A percentile compares a stretch with the other conserved stretches of the same genome.
These are phyloP conservation scores for Mastigias papua DNA, from an alignment of 30 jellyfish, hydroid and myxozoan species.

Conservation along the genomic window DNA sequence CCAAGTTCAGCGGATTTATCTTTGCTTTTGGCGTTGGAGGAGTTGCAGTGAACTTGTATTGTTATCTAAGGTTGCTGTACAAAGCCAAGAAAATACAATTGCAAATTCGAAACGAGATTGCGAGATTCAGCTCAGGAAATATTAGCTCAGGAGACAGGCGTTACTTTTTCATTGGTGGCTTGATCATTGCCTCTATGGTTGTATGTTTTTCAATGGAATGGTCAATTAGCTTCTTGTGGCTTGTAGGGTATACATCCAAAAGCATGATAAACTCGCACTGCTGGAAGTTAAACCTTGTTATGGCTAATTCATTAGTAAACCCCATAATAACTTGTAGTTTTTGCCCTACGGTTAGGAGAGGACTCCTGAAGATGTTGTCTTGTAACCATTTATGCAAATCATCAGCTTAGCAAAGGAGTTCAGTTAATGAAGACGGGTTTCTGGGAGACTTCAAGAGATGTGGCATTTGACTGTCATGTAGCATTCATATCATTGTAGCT, in stretches of 20 bases:
- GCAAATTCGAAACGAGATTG: slow-evolving; percentile 5
- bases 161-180: slow-evolving; percentile 12
- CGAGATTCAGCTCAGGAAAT: slow-evolving; percentile 14
- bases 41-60: slow-evolving; percentile 1
- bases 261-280: background rate
- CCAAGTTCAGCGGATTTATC: background rate
- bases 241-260: background rate
- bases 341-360: slow-evolving; percentile 2
- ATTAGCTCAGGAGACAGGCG: background rate
- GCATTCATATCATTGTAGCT: too few species aligned
- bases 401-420: too few species aligned
- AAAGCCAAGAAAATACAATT: slow-evolving; percentile 23
- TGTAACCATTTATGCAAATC: background rate
- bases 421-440: background rate
- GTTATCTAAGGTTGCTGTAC: slow-evolving; percentile 17
- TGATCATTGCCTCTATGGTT: slow-evolving; percentile 24
- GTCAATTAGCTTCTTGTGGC: background rate
- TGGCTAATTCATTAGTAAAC: slow-evolving; percentile 33
- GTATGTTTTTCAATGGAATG: background rate
- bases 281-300: slow-evolving; percentile 37
- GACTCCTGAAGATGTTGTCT: background rate
- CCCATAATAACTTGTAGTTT: slow-evolving; percentile 41
- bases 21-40: slow-evolving; percentile 10
- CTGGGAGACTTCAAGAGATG: too few species aligned
- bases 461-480: too few species aligned